These are phyloP conservation scores for Galbula dea DNA, from an alignment of 2,113 vertebrate species.

Conservation along the genomic window DNA sequence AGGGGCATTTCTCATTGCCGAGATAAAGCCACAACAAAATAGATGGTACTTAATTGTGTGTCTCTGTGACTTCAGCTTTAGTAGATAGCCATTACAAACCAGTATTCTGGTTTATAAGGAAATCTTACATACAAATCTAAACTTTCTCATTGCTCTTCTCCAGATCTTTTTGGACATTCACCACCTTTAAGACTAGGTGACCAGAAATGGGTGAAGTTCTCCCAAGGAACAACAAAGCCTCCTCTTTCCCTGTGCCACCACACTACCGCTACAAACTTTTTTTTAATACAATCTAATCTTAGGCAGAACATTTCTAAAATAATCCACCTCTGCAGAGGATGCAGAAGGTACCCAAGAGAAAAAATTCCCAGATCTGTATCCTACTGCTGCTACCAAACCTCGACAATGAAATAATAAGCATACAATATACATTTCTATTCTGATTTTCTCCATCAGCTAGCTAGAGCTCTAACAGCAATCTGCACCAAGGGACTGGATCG, in stretches of 20 bases:
- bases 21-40: background rate
- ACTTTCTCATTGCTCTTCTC: background rate
- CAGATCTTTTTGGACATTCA: background rate
- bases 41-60: background rate
- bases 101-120: background rate
- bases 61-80: background rate
- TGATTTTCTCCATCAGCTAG: slow-evolving; percentile 51
- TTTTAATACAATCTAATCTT: slow-evolving; percentile 1
- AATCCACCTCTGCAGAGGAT: slow-evolving; percentile 37
- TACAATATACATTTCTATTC: slow-evolving; percentile 47
- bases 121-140: background rate
- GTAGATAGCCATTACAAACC: background rate
- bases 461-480: slow-evolving; percentile 54
- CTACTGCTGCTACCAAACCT: slow-evolving; percentile 23
- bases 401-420: slow-evolving; percentile 44
- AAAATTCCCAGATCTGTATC: slow-evolving; percentile 5
- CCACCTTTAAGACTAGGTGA: background rate
- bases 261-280: background rate
- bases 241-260: background rate
- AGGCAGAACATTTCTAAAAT: slow-evolving; percentile 43
- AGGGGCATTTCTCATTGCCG: background rate
- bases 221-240: slow-evolving; percentile 13
- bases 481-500: slow-evolving; percentile 37
- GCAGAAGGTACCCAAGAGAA: slow-evolving; percentile 13
- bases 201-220: background rate